phyloP scores from a whole-genome alignment of 2,888 invertebrate genomes.

The Desoria tigrina region DNA sequence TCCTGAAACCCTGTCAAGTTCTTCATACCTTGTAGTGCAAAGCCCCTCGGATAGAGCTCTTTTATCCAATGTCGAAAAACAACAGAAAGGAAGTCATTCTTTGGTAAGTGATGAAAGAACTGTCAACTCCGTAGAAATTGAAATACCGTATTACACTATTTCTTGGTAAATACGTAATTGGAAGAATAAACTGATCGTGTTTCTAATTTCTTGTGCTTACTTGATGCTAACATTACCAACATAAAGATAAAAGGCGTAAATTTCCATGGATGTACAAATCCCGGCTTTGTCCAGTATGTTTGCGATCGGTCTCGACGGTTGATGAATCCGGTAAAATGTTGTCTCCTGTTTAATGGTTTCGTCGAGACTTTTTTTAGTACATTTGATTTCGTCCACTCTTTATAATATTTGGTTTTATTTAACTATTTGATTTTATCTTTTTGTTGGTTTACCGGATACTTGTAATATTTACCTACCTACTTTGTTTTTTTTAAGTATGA shows the following conservation, averaged over 20 bases:
- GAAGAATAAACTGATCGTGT: conserved; percentile 7
- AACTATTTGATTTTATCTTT: not conserved
- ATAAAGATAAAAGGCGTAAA: conserved; percentile 87
- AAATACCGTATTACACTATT: too few species aligned
- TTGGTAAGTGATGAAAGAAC: conserved; percentile 68
- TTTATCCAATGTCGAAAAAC: conserved; percentile 59
- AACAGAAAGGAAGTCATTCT: conserved; percentile 57
- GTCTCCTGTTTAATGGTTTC: conserved; percentile 7
- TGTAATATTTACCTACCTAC: too few species aligned
- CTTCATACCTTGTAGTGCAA: conserved; percentile 90
- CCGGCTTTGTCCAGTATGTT: conserved; percentile 92
- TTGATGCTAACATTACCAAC: conserved; percentile 33
- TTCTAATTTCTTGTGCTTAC: conserved; percentile 25
- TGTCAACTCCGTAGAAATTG: too few species aligned
- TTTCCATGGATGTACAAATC: conserved; percentile 94
- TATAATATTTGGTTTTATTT: not conserved
- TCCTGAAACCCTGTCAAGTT: conserved; percentile 71
- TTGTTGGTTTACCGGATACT: too few species aligned
- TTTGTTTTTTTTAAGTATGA: too few species aligned
- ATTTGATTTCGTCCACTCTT: not conserved
- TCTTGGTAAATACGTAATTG: not conserved
- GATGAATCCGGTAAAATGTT: conserved; percentile 83
- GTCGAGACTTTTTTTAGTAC: not conserved
- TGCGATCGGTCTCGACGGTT: conserved; percentile 95
- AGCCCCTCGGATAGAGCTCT: conserved; percentile 64